Evolutionary conservation across 2,888 invertebrate species (phyloP), one percentile per base, ranked within the genome.

Genomic region (Cotesia congregata): DNA sequence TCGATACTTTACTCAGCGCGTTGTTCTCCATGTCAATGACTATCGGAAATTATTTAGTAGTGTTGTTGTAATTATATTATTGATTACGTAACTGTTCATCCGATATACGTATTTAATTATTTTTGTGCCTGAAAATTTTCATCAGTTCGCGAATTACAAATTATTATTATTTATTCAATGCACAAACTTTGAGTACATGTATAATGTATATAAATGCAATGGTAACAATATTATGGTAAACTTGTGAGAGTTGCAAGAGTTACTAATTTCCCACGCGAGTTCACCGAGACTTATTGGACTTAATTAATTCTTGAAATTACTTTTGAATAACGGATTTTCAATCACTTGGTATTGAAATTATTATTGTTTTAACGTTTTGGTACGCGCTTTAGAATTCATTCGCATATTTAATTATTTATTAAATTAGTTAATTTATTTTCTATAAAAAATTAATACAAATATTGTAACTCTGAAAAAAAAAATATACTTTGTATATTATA

Each of bases 181-280:
- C 7, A 12, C 50, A 12, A 7, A 9, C 12, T 50, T 30, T 30
- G 30, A 30, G 30, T 30, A 30, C 30, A 30, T 30, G 30, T 30
- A 30, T 30, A 30, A 50, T 50, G 50, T 50, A 50, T 50, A 50
- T 12, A 50, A 12, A 12, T 50, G 50, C 12, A 50, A 50, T 50
- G 12, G 9, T 50, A 30, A 50, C 50, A 50, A 50, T 50, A 12
- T 50, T 7, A 50, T 50, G 9, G 50, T 12, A 4, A 50, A 50
- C 50, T 50, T 50, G 50, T 4, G 50, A 50, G 50, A 50, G 12
- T 50, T 6, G 50, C 12, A 50, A 50, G 50, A 50, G 50, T 50
- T 50, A 50, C 50, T 50, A 50, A 50, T 50, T 50, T 50, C 50
- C 50, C 50, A 50, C 50, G 50, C 50, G 50, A 50, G 50, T 50